A percentile compares a stretch with the other conserved stretches of the same genome.
These are phyloP conservation scores for Ataeniobius toweri DNA, from an alignment of 2,797 vertebrate genomes.

Conservation along the genomic window DNA sequence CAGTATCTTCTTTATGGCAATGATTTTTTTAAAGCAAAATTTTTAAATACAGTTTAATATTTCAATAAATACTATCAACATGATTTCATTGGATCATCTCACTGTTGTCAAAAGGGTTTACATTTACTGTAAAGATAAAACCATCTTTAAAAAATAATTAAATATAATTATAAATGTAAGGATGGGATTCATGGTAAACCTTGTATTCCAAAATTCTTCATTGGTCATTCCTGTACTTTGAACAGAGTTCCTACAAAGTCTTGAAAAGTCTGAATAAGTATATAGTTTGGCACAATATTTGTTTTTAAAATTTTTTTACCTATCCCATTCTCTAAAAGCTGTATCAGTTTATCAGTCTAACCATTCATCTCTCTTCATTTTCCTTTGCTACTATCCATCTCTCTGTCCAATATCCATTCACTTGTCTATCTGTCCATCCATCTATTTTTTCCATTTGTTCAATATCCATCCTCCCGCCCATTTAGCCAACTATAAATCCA, in stretches of 20 bases:
- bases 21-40: too few relatives aligned
- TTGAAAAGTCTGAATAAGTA: background rate
- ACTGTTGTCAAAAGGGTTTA: too few relatives aligned
- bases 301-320: background rate
- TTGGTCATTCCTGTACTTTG: too few relatives aligned
- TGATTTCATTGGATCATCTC: too few relatives aligned
- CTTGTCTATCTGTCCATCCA: background rate
- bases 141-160: background rate
- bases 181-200: too few relatives aligned
- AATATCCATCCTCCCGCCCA: background rate
- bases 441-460: background rate
- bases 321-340: background rate
- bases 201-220: too few relatives aligned
- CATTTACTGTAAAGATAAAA: background rate
- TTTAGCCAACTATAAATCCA: background rate
- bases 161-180: background rate
- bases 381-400: background rate
- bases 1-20: too few relatives aligned
- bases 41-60: too few relatives aligned
- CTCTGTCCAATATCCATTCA: too few relatives aligned
- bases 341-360: background rate
- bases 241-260: background rate
- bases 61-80: too few relatives aligned
- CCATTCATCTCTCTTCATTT: background rate
- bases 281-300: background rate